phyloP scores from a whole-genome alignment of 1,140 invertebrate species.

The fruit fly (Drosophila melanogaster) region Release_6_plus_ISO1_MT NC_004354.4:18909501-18910000 shows the following conservation, averaged over 20 bases:
- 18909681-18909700: neutral
- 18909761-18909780: conserved; percentile 41
- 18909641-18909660: conserved; percentile 31
- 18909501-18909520: conserved; percentile 56
- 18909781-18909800: conserved; percentile 63
- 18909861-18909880: conserved; percentile 35
- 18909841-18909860: conserved; percentile 47
- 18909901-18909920: conserved; percentile 73
- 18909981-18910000: conserved; percentile 52
- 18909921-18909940: conserved; percentile 69
- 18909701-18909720: conserved; percentile 39
- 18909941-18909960: conserved; percentile 33
- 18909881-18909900: conserved; percentile 66
- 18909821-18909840: conserved; percentile 67
- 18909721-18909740: conserved; percentile 74
- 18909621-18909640: conserved; percentile 24
- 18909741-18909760: conserved; percentile 67
- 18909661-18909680: neutral
- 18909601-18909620: conserved; percentile 49
- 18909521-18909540: conserved; percentile 43
- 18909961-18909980: conserved; percentile 54
- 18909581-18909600: conserved; percentile 73
- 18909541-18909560: conserved; percentile 51
- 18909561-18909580: conserved; percentile 61
- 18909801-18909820: conserved; percentile 69